phyloP scores from a whole-genome alignment of 2,888 invertebrate species.

The Mimumesa dahlbomi region DNA sequence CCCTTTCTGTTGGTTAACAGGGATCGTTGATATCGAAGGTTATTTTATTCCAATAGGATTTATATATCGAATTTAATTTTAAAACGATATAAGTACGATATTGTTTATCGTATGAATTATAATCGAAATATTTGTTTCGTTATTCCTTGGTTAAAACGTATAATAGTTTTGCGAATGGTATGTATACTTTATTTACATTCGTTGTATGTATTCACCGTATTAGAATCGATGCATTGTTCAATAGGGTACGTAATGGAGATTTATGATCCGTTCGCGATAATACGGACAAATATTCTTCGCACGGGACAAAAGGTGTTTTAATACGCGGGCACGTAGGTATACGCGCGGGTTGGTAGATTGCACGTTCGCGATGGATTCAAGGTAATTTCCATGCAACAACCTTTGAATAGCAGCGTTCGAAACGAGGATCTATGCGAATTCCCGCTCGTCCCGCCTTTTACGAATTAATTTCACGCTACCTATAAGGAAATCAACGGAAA shows the following conservation, averaged over 20 bases:
- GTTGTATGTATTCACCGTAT: too few species aligned
- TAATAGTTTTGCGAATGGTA: slow-evolving; percentile 1
- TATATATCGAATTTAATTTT: too few species aligned
- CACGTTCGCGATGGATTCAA: slow-evolving; percentile 25
- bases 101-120: too few species aligned
- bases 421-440: slow-evolving; percentile 15
- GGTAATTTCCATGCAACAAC: slow-evolving; percentile 32
- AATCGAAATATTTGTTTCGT: too few species aligned
- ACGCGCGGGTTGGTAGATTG: slow-evolving; percentile 9
- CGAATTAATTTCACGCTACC: slow-evolving; percentile 38
- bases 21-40: too few species aligned
- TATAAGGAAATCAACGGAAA: slow-evolving; percentile 38
- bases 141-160: too few species aligned
- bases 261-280: slow-evolving; percentile 19
- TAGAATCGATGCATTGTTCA: too few species aligned
- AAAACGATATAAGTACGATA: too few species aligned
- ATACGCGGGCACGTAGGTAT: slow-evolving; percentile 1
- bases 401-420: slow-evolving; percentile 6
- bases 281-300: slow-evolving; percentile 37
- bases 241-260: background rate
- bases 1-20: too few species aligned
- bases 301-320: slow-evolving; percentile 12
- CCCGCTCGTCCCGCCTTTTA: slow-evolving; percentile 10
- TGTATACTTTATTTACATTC: too few species aligned
- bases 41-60: too few species aligned